Evolutionary conservation across 2,113 vertebrate species (phyloP).

Genomic region (Aythya baeri): DNA sequence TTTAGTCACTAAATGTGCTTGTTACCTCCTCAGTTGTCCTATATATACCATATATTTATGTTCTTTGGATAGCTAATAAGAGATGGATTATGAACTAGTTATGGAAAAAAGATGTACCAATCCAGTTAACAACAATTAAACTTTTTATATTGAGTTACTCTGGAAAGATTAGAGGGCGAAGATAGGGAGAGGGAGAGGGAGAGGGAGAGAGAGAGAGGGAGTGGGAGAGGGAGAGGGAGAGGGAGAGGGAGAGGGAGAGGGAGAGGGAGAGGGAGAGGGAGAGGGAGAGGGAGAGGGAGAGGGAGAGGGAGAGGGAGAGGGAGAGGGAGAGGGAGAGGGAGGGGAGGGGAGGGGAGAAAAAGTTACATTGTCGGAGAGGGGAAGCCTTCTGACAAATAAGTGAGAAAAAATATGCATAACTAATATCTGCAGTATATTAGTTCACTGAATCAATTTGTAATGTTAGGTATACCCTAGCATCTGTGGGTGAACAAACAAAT

Average conservation of each 20-base stretch:
- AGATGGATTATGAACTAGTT: neutral
- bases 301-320: neutral
- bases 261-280: too few species aligned
- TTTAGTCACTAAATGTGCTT: neutral
- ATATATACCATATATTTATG: neutral
- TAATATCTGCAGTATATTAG: neutral
- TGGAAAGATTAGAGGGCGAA: neutral
- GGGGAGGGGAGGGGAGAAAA: neutral
- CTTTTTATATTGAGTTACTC: neutral
- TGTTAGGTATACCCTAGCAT: neutral
- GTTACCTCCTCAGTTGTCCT: neutral
- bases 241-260: fast-evolving
- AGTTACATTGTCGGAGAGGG: neutral
- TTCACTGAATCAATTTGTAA: neutral
- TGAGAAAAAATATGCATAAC: neutral
- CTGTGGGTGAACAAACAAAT: neutral
- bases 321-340: too few species aligned
- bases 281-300: neutral
- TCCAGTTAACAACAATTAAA: neutral
- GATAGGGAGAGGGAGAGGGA: neutral
- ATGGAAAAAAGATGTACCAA: neutral
- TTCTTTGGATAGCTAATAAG: neutral
- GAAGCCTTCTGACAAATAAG: neutral
- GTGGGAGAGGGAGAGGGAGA: neutral
- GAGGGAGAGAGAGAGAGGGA: too few species aligned